Base-by-base conservation (phyloP, 2,888 invertebrate genomes). In the Apodemia mormo region DNA sequence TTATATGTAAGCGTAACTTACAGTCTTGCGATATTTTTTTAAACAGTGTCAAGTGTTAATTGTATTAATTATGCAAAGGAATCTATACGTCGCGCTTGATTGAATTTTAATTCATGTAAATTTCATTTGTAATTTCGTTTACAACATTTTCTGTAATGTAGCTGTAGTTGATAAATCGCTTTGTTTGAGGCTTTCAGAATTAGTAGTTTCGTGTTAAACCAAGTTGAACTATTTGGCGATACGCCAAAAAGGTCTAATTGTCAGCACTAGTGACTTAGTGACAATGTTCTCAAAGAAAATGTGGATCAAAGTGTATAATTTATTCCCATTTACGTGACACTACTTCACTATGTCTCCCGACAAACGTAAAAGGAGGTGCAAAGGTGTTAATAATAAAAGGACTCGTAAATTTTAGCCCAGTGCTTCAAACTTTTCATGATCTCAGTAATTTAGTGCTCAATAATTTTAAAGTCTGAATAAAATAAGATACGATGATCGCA, bases 401-500 rank as follows among this genome's bases (percentile, higher is more conserved):
- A 82, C 85, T 81, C 85, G 84, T 83, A 76, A 77, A 74, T 71
- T 71, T 66, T 78, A 81, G 76, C 76, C 70, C 68, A 76, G 75
- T 75, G 70, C 69, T 73, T 37, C 14, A 37, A 67, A 74, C 72
- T 65, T 56, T 69, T 68, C 72, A 73, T 86, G 90, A 90, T 89
- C 89, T 90, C 89, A 89, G 83, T 87, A 88, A 84, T 83, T 82
- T 85, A 89, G 88, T 87, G 89, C 89, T 90, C 89, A 89, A 89
- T 73, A 72, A 68, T 52, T 73, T 72, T 69, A 79, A 77, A 75
- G 77, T 77, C 76, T 77, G 77, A 79, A 71, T 74, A 73, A 76
- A 76, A 71, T 75, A 75, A 76, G 76, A 70, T 70, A 68, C 67
- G 67, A 97, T 97, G 97, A 94, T 97, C 90, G 96, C 96, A 79